Evolutionary conservation across 53 echinoderm and acorn worm genomes (phyloP).

Genomic region (Echinometra lucunter): DNA sequence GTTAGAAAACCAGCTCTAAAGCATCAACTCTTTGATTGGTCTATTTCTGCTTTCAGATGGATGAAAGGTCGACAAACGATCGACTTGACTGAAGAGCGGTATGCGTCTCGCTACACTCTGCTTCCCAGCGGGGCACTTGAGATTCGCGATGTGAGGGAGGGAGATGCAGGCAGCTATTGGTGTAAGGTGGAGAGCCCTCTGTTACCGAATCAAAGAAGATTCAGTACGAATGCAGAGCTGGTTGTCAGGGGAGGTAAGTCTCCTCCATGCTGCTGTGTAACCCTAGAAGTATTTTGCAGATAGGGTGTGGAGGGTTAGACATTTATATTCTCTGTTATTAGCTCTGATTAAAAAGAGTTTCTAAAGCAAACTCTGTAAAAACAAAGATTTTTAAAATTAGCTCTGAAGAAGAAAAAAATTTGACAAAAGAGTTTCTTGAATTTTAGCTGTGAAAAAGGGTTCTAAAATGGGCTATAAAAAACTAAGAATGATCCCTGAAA

Average conservation of each 20-base stretch:
- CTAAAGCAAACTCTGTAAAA: too few relatives aligned
- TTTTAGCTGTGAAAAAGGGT: too few relatives aligned
- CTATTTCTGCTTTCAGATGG: constrained; percentile 75
- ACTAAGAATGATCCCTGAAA: too few relatives aligned
- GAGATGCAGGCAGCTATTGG: constrained; percentile 76
- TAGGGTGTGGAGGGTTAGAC: neutral
- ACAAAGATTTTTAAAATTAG: too few relatives aligned
- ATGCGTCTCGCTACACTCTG: constrained; percentile 81
- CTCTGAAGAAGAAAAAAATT: too few relatives aligned
- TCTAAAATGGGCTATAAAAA: too few relatives aligned
- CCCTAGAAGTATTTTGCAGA: neutral
- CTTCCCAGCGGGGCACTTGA: constrained; percentile 95
- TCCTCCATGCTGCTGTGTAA: neutral
- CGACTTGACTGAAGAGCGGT: constrained; percentile 83
- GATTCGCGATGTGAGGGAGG: constrained; percentile 78
- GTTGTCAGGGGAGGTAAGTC: constrained; percentile 67
- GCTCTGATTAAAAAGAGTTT: too few relatives aligned
- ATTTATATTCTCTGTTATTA: too few relatives aligned
- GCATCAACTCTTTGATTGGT: neutral
- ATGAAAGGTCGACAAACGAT: constrained; percentile 75
- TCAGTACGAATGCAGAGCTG: constrained; percentile 69
- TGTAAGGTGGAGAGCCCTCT: constrained; percentile 79
- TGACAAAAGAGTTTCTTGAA: too few relatives aligned
- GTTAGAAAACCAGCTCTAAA: neutral
- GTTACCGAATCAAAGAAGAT: constrained; percentile 49